Evolutionary conservation across 2,888 invertebrate genomes (phyloP).

Genomic region (Liposcelis brunnea): DNA sequence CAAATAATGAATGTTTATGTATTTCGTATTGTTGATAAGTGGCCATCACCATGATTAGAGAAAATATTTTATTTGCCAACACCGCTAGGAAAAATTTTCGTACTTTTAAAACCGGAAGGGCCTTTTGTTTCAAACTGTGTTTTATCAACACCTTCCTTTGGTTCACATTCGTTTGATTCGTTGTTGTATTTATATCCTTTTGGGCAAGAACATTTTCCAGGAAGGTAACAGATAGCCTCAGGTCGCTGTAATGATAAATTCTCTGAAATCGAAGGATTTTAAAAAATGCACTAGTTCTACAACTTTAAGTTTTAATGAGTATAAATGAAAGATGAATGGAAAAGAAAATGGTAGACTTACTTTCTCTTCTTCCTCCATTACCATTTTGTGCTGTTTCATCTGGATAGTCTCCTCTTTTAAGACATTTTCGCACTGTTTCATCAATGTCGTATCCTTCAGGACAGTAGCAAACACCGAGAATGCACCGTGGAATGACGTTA

Average conservation of each 20-base stretch:
- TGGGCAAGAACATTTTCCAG: constrained; percentile 28
- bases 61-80: constrained; percentile 14
- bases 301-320: too few species aligned
- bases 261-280: too few species aligned
- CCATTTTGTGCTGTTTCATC: constrained; percentile 5
- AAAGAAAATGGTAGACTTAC: too few species aligned
- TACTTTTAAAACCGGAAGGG: constrained; percentile 26
- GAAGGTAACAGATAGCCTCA: constrained; percentile 26
- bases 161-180: constrained; percentile 23
- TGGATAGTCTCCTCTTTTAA: constrained; percentile 13
- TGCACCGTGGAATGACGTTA: constrained; percentile 24
- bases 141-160: constrained; percentile 19
- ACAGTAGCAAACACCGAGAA: constrained; percentile 39
- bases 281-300: too few species aligned
- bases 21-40: too few species aligned
- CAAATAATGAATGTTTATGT: too few species aligned
- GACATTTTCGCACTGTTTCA: constrained; percentile 20
- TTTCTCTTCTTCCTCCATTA: too few species aligned
- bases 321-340: too few species aligned
- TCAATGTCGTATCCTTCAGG: constrained; percentile 34
- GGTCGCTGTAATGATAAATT: constrained; percentile 16
- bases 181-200: constrained; percentile 26
- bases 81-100: constrained; percentile 17
- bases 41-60: constrained; percentile 3
- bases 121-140: constrained; percentile 27